Evolutionary conservation across 2,888 invertebrate genomes (phyloP).

Genomic region (Drepanosiphum platanoidis): DNA sequence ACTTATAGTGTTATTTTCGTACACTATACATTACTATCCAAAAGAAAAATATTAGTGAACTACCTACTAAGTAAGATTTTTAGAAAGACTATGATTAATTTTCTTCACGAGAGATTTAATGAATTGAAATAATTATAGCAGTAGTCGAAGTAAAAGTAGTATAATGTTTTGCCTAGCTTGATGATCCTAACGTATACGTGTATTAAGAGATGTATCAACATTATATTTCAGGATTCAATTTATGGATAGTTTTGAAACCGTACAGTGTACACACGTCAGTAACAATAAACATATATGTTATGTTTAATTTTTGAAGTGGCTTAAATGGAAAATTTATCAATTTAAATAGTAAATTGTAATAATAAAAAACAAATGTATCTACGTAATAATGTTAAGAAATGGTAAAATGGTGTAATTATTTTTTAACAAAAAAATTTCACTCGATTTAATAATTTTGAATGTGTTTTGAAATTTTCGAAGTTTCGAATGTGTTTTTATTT

Average conservation of each 20-base stretch:
- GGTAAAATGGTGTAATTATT: too few species aligned
- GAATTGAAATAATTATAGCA: background rate
- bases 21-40: too few species aligned
- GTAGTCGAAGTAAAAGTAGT: background rate
- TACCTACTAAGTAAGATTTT: too few species aligned
- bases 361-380: too few species aligned
- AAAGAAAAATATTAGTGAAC: too few species aligned
- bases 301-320: background rate
- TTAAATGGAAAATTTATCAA: too few species aligned
- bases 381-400: too few species aligned
- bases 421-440: too few species aligned
- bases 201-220: background rate
- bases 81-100: too few species aligned
- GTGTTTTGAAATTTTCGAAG: background rate
- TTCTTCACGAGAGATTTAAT: background rate
- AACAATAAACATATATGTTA: background rate
- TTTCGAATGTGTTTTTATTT: background rate
- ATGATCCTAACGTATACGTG: background rate
- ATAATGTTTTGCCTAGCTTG: background rate
- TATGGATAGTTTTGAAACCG: background rate
- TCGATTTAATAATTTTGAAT: too few species aligned
- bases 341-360: too few species aligned
- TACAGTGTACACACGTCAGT: too few species aligned
- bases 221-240: background rate
- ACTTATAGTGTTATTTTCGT: background rate